Base-by-base conservation (phyloP, 30 jellyfish, hydroid and myxozoan genomes). In the Aurelia sp. region DNA sequence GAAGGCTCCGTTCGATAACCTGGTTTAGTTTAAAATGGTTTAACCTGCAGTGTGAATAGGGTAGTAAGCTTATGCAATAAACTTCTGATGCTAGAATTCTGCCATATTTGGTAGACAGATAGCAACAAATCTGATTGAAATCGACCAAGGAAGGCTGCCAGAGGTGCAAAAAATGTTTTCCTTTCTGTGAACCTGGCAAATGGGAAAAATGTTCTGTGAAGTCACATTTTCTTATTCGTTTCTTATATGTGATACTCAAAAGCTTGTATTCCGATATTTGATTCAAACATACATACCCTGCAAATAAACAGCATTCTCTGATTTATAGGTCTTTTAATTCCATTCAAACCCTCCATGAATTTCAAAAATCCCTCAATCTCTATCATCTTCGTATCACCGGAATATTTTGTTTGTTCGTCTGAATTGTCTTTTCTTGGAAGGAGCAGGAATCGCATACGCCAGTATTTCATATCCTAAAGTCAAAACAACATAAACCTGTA, bases 311-410 rank as follows among this genome's bases (percentile, higher is more conserved):
- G 61, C 84, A 71, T 74, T 62, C 96, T 86, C 61, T 79, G 92
- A 71, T 74, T 79, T 37, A 33, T 65, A 4, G 94, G 94, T 47
- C 98, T 65, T 75, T 82, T 80, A 23, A 92, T 86, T 17, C 93
- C 84, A 69, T 92, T 92, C 47, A 92, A 61, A 30, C 95, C 91
- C 65, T 92, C 98, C 68, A 92, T 57, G 78, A 92, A 86, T 59
- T 96, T 89, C 11, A 92, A 84, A 64, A 92, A 92, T 5, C 98
- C 98, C 72, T 92, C 98, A 13, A 92, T 84, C 22, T 79, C 91
- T 16, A 71, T 71, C 96, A 92, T 86, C 44, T 75, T 73, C 62
- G 85, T 68, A 76, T 79, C 96, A 22, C 88, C 91, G 2, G 96
- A 71, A 51, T 77, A 72, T 6, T 79, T 78, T 1, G 91, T 55